Evolutionary conservation across 2,797 vertebrate genomes (phyloP).

Genomic region (Melanogrammus aeglefinus): DNA sequence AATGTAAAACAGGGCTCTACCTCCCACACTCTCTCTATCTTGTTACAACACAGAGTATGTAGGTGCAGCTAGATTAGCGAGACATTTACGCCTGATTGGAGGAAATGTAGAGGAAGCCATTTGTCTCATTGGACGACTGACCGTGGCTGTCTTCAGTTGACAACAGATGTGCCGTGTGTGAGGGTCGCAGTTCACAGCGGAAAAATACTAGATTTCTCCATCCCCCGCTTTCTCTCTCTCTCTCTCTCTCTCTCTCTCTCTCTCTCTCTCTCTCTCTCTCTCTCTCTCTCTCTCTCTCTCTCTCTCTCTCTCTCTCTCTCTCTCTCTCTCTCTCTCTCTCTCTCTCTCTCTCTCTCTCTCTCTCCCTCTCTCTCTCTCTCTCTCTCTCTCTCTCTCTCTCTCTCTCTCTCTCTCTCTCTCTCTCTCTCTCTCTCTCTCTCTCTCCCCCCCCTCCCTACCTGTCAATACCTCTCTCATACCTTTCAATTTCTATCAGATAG

Average conservation of each 20-base stretch:
- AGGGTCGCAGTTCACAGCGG: slow-evolving; percentile 41
- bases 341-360: slow-evolving; percentile 9
- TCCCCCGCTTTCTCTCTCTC: slow-evolving; percentile 50
- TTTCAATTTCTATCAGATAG: no score
- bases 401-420: no score
- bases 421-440: not conserved
- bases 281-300: slow-evolving; percentile 22
- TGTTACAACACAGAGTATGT: not conserved
- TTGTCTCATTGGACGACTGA: no score
- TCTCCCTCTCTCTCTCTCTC: not conserved
- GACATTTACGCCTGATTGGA: not conserved
- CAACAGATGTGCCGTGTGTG: slow-evolving; percentile 33
- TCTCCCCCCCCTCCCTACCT: slow-evolving; percentile 42
- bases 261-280: not conserved
- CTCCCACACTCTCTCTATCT: no score
- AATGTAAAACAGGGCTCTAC: not conserved
- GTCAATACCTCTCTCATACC: not conserved
- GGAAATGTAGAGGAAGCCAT: not conserved
- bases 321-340: not conserved
- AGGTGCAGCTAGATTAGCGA: not conserved
- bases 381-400: slow-evolving; percentile 17
- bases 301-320: not conserved
- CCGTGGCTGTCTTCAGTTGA: slow-evolving; percentile 29
- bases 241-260: not conserved
- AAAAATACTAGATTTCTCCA: slow-evolving; percentile 69